These are phyloP conservation scores for Drosophila setosimentum DNA, from an alignment of 2,888 invertebrate species.

Conservation along the genomic window DNA sequence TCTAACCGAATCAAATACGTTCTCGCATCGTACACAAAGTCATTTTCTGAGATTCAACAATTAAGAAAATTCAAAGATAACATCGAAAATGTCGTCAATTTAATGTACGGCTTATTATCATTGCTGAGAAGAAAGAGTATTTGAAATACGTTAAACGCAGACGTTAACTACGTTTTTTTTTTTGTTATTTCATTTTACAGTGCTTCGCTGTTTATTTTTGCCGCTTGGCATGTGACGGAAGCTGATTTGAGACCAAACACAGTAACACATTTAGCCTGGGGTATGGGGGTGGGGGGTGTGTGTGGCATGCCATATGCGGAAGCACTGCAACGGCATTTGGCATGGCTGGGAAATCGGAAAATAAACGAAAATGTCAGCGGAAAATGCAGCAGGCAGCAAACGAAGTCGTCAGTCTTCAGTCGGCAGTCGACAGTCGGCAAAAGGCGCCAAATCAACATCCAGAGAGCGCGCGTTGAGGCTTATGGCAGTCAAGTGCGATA, in stretches of 20 bases:
- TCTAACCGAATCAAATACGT: background rate
- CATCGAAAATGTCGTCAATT: background rate
- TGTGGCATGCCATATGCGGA: conserved; percentile 57
- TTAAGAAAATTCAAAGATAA: background rate
- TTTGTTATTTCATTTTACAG: conserved; percentile 33
- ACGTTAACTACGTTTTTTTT: conserved; percentile 11
- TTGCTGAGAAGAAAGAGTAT: conserved; percentile 10
- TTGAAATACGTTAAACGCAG: background rate
- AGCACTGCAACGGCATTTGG: conserved; percentile 65
- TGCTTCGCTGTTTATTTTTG: conserved; percentile 71
- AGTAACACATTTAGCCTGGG: conserved; percentile 75
- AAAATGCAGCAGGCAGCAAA: conserved; percentile 55
- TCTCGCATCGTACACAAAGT: background rate
- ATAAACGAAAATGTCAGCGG: conserved; percentile 80
- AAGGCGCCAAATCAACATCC: conserved; percentile 76
- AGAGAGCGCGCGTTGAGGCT: conserved; percentile 70
- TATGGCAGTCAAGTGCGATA: conserved; percentile 64
- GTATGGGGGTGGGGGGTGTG: background rate
- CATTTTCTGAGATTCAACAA: background rate
- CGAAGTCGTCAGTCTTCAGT: conserved; percentile 16
- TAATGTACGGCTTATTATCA: background rate
- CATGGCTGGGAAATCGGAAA: conserved; percentile 76
- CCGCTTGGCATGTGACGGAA: conserved; percentile 79
- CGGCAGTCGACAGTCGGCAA: conserved; percentile 43
- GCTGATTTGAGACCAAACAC: conserved; percentile 80